A percentile compares a stretch with the other conserved stretches of the same genome.
Evolutionary conservation across 1,140 invertebrate species (phyloP).

Genomic region (Macrotrachela quadricornifera): DNA sequence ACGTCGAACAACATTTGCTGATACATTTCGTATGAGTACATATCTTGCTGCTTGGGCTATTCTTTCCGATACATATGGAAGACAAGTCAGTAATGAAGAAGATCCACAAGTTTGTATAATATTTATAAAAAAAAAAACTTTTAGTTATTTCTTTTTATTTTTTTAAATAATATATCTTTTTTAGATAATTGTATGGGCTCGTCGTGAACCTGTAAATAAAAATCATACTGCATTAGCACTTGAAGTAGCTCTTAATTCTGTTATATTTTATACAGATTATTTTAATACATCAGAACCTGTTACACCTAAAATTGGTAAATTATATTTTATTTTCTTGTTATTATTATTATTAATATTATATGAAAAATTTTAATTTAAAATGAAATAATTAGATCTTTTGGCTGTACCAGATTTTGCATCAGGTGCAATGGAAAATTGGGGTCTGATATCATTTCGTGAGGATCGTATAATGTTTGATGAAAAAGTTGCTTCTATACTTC

Average conservation of each 20-base stretch:
- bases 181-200: background rate
- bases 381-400: slow-evolving; percentile 50
- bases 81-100: background rate
- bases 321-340: background rate
- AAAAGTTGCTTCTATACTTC: background rate
- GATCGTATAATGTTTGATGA: slow-evolving; percentile 51
- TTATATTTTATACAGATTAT: background rate
- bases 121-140: too few species aligned
- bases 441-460: slow-evolving; percentile 60
- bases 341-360: background rate
- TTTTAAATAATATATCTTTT: too few species aligned
- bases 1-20: slow-evolving; percentile 1
- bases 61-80: background rate
- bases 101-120: background rate
- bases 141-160: too few species aligned
- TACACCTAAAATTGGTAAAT: slow-evolving; percentile 1
- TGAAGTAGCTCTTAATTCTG: background rate
- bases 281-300: background rate
- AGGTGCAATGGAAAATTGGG: slow-evolving; percentile 90
- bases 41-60: background rate
- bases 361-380: background rate
- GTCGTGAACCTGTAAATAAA: background rate
- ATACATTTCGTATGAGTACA: slow-evolving; percentile 2
- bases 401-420: slow-evolving; percentile 81
- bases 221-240: background rate